Evolutionary conservation across 2,797 vertebrate genomes (phyloP).

Genomic region (Megalops cyprinoides): DNA sequence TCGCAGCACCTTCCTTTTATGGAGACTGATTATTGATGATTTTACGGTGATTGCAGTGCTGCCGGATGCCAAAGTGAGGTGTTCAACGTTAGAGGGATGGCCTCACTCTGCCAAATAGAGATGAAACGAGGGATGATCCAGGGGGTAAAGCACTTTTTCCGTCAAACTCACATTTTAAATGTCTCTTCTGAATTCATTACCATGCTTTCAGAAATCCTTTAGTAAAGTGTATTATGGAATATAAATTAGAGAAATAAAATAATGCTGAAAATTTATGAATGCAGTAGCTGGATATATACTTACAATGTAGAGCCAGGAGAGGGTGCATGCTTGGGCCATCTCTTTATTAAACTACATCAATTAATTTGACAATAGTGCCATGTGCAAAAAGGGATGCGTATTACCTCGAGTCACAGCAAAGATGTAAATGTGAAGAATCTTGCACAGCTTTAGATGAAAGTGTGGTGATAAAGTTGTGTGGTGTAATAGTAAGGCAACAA

Average conservation of each 20-base stretch:
- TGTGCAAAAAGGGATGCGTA: background rate
- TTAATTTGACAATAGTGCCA: constrained; percentile 8
- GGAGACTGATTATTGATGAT: constrained; percentile 10
- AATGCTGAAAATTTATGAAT: constrained; percentile 61
- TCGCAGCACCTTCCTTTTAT: background rate
- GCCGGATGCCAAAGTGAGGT: background rate
- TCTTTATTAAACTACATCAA: constrained; percentile 31
- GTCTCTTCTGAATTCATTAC: constrained; percentile 57
- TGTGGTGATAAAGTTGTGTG: background rate
- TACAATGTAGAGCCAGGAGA: background rate
- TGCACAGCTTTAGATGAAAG: background rate
- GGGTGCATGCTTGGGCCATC: background rate
- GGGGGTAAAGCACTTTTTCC: constrained; percentile 49
- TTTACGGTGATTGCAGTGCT: background rate
- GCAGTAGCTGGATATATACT: constrained; percentile 31
- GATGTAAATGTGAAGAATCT: background rate
- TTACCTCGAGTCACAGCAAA: background rate
- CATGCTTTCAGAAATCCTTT: constrained; percentile 49
- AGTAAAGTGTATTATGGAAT: constrained; percentile 57
- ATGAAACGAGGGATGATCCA: background rate
- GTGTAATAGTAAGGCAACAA: background rate
- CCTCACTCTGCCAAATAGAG: constrained; percentile 10
- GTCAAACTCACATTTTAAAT: constrained; percentile 59
- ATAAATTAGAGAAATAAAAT: constrained; percentile 59
- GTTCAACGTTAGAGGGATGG: background rate